phyloP scores from a whole-genome alignment of 2,113 vertebrate genomes.

The Aptenodytes forsteri region DNA sequence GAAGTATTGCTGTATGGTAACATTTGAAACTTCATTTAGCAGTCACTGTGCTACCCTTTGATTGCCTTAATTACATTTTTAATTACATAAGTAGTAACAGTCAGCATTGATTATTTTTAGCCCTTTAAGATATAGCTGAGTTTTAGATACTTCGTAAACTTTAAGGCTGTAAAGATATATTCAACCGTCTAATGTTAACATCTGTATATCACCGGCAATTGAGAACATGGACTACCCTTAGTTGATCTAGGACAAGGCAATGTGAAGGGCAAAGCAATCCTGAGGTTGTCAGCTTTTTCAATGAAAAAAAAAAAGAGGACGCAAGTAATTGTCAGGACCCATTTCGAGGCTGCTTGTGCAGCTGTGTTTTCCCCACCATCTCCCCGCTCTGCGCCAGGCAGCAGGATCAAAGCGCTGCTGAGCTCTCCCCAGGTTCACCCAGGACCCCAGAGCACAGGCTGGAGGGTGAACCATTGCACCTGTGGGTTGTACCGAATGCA shows the following conservation, averaged over 20 bases:
- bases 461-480: not conserved
- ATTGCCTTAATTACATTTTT: not conserved
- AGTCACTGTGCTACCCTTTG: not conserved
- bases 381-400: accelerated
- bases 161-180: not conserved
- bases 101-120: not conserved
- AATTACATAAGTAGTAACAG: not conserved
- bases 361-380: not conserved
- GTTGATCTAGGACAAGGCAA: accelerated
- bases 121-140: not conserved
- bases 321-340: not conserved
- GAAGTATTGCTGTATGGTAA: not conserved
- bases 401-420: accelerated
- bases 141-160: not conserved
- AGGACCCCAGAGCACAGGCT: not conserved
- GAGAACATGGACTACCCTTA: not conserved
- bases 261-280: not conserved
- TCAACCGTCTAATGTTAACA: not conserved
- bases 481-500: accelerated
- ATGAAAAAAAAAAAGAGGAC: not conserved
- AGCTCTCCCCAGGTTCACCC: not conserved
- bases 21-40: not conserved
- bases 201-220: not conserved
- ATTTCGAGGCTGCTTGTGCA: accelerated
- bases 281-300: not conserved